Evolutionary conservation across 2,797 vertebrate species (phyloP), one percentile per base, ranked within the genome.

Genomic region (Echeneis naucrates): DNA sequence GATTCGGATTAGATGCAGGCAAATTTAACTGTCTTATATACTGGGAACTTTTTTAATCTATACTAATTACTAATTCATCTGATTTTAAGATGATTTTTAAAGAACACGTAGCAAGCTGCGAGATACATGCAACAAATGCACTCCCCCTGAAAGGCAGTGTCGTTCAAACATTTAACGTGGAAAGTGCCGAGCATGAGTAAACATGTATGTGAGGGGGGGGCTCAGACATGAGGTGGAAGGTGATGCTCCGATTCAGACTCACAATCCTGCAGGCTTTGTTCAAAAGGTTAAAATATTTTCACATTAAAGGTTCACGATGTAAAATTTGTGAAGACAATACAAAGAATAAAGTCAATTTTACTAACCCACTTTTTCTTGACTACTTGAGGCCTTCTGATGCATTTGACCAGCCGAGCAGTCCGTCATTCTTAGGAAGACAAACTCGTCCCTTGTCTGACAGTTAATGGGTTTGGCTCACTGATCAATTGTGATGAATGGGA

Each of bases 401-500:
- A 7, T 85, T 69, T 77, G 72, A 81, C 35, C 72, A 19, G 68
- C 47, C 14, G 7, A 54, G 82, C 84, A 44, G 78, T 89, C 74
- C 42, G 77, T 90, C 87, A 85, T 85, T 69, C 87, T 91, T 77
- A 77, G 64, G 0, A 61, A 80, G 81, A 88, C 75, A 70, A 81
- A 80, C 82, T 75, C 24, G 72, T 87, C 85, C 66, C 63, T 61
- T 3, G 30, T 2, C 75, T 88, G 90, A 89, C 89, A 89, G 87
- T 58, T 81, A 86, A 88, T 84, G 84, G 87, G 83, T 85, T 88
- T 75, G 89, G 79, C 80, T 72, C 76, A 19, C 78, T 88, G 89
- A 92, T 89, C 88, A 86, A 90, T 87, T 69, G 73, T 85, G 89
- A 92, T 83, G 72, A 91, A 91, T 88, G 82, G 81, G 78, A 63